A percentile compares a stretch with the other conserved stretches of the same genome.
Evolutionary conservation across 2,888 invertebrate species (phyloP).

Genomic region (Tridacna gigas): DNA sequence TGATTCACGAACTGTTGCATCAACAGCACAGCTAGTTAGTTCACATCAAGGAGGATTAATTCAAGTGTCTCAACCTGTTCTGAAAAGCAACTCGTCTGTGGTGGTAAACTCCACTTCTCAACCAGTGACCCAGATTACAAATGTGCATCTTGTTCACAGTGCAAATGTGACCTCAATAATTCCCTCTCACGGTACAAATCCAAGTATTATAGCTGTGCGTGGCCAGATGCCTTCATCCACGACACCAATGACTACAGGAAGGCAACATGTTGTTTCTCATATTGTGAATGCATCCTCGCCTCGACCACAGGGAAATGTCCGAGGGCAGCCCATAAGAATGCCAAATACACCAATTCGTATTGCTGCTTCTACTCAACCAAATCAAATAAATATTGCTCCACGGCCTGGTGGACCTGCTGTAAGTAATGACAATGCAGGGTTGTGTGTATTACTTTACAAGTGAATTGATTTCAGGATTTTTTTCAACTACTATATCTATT

Average conservation of each 20-base stretch:
- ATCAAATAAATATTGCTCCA: conserved; percentile 79
- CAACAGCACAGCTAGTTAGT: conserved; percentile 29
- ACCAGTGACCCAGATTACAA: conserved; percentile 66
- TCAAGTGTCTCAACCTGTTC: conserved; percentile 43
- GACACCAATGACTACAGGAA: conserved; percentile 72
- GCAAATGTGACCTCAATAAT: conserved; percentile 65
- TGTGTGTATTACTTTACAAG: no score
- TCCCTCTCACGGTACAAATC: conserved; percentile 65
- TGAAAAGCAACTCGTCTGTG: conserved; percentile 50
- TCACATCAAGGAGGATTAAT: conserved; percentile 46
- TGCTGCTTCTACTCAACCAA: conserved; percentile 71
- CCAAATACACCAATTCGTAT: conserved; percentile 66
- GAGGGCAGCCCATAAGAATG: conserved; percentile 64
- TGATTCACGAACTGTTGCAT: conserved; percentile 34
- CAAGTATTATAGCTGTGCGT: conserved; percentile 78
- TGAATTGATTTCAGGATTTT: no score
- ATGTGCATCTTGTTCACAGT: conserved; percentile 73
- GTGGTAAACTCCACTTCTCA: conserved; percentile 53
- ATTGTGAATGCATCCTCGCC: conserved; percentile 63
- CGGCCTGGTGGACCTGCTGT: conserved; percentile 74
- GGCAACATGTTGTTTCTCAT: conserved; percentile 73
- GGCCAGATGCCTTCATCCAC: conserved; percentile 65
- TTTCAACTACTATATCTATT: no score
- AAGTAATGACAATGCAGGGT: conserved; percentile 37
- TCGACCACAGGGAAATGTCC: conserved; percentile 61